Conservation (phyloP, 2,113 vertebrate species). For the Elephantulus edwardii region DNA sequence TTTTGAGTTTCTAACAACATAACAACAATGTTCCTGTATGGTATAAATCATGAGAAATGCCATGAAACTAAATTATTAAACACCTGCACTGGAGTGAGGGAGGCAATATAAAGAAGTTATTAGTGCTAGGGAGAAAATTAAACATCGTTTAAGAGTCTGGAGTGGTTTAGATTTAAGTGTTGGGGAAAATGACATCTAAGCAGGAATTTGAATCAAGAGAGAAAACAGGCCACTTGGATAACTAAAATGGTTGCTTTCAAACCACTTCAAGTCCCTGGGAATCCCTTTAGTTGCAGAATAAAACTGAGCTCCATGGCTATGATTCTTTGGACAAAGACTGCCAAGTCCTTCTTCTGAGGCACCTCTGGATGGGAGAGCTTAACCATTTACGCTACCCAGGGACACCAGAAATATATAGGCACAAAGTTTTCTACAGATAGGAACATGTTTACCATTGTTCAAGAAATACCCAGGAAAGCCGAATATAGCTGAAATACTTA, state of each 20-base stretch:
- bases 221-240: not conserved
- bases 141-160: not conserved
- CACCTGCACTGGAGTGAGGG: not conserved
- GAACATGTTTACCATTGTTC: not conserved
- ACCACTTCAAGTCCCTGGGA: no score
- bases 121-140: not conserved
- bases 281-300: not conserved
- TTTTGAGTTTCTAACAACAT: no score
- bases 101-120: not conserved
- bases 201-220: not conserved
- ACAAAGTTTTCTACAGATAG: not conserved
- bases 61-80: not conserved
- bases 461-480: not conserved
- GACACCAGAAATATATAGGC: not conserved
- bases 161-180: not conserved
- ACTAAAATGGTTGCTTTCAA: not conserved
- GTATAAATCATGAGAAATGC: not conserved
- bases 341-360: no score
- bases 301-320: not conserved
- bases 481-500: not conserved
- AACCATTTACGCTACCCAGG: not conserved
- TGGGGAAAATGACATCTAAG: not conserved
- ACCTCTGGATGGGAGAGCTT: not conserved
- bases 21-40: not conserved
- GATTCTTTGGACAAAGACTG: not conserved